These are phyloP conservation scores for Pangasius djambal DNA, from an alignment of 2,797 vertebrate genomes.

Conservation along the genomic window DNA sequence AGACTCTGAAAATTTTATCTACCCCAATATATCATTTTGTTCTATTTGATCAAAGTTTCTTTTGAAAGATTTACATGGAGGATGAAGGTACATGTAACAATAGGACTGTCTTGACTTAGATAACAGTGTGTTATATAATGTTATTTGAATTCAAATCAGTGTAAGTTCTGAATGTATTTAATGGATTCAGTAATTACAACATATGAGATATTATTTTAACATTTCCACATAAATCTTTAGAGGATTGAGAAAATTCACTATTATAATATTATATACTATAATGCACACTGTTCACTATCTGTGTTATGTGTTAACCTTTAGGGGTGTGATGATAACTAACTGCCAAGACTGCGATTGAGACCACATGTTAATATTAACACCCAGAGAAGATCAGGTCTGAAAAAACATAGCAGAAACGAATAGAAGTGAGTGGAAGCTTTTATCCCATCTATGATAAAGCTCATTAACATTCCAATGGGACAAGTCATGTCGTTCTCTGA, in stretches of 20 bases:
- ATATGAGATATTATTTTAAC: not conserved
- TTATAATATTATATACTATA: not conserved
- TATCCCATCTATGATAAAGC: slow-evolving; percentile 10
- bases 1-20: not conserved
- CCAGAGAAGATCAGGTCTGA: not conserved
- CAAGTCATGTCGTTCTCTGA: not conserved
- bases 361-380: not conserved
- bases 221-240: no score
- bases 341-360: not conserved
- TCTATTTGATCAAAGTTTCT: not conserved
- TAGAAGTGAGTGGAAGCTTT: slow-evolving; percentile 1
- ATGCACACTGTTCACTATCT: not conserved
- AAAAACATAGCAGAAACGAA: slow-evolving; percentile 7
- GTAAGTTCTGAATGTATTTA: not conserved
- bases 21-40: not conserved
- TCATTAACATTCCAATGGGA: slow-evolving; percentile 28
- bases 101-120: not conserved
- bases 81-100: not conserved
- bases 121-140: not conserved
- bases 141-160: not conserved
- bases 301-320: not conserved
- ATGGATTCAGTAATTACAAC: not conserved
- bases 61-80: not conserved
- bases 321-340: not conserved
- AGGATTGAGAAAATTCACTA: not conserved